Evolutionary conservation across 2,888 invertebrate genomes (phyloP).

Genomic region (Steromphala cineraria): DNA sequence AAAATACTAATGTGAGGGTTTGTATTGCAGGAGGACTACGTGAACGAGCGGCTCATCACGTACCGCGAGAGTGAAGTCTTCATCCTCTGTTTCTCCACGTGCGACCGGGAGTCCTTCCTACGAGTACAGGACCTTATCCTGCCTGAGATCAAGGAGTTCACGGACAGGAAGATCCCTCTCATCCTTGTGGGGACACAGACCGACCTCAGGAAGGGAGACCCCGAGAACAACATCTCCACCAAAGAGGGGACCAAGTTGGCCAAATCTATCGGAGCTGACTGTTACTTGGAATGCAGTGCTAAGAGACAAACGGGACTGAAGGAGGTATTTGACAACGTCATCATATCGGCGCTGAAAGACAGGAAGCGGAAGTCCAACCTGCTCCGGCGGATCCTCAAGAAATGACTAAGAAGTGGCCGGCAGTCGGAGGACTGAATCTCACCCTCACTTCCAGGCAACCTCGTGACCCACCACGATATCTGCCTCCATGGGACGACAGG

Average conservation of each 20-base stretch:
- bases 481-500: neutral
- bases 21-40: slow-evolving; percentile 29
- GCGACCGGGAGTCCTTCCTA: slow-evolving; percentile 57
- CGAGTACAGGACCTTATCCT: slow-evolving; percentile 51
- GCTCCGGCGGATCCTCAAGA: slow-evolving; percentile 39
- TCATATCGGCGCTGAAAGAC: slow-evolving; percentile 39
- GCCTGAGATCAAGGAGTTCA: slow-evolving; percentile 55
- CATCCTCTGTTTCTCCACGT: slow-evolving; percentile 56
- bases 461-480: neutral
- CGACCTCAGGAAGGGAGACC: slow-evolving; percentile 34
- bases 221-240: slow-evolving; percentile 37
- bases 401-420: slow-evolving; percentile 26
- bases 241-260: slow-evolving; percentile 43
- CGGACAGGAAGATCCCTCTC: slow-evolving; percentile 44
- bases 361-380: slow-evolving; percentile 45
- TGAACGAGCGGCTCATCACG: slow-evolving; percentile 13
- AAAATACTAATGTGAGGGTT: too few relatives aligned
- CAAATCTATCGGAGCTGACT: slow-evolving; percentile 46
- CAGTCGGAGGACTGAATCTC: neutral
- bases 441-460: neutral
- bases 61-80: slow-evolving; percentile 50
- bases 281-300: slow-evolving; percentile 53
- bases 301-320: slow-evolving; percentile 38
- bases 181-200: slow-evolving; percentile 59
- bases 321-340: slow-evolving; percentile 46